phyloP scores from a whole-genome alignment of 2,113 vertebrate species.

The Proterorhinus semilunaris region DNA sequence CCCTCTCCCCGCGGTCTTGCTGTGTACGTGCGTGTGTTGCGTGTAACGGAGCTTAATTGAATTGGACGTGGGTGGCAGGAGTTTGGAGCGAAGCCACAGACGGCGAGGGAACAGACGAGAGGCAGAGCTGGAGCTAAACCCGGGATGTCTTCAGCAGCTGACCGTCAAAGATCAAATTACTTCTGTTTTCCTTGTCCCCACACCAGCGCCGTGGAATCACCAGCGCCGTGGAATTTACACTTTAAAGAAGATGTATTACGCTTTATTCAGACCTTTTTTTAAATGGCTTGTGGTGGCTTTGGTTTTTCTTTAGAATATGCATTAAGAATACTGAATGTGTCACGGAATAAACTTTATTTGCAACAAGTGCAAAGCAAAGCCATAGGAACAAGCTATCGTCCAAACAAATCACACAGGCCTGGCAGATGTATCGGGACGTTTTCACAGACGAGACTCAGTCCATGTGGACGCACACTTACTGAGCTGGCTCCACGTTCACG shows the following conservation, averaged over 20 bases:
- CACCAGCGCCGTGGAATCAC: conserved; percentile 4
- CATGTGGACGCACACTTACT: too few relatives aligned
- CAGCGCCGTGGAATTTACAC: conserved; percentile 1
- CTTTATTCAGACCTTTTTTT: background rate
- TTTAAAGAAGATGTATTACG: background rate
- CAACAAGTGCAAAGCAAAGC: too few relatives aligned
- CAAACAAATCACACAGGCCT: too few relatives aligned
- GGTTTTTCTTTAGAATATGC: background rate
- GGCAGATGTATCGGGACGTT: too few relatives aligned
- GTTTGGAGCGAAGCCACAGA: conserved; percentile 46
- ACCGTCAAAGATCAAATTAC: conserved; percentile 25
- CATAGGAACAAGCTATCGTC: too few relatives aligned
- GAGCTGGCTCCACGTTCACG: too few relatives aligned
- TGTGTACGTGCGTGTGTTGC: conserved; percentile 3
- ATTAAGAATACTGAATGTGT: too few relatives aligned
- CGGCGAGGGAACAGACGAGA: conserved; percentile 9
- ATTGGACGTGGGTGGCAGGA: conserved; percentile 45
- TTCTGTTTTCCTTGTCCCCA: background rate
- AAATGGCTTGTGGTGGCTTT: background rate
- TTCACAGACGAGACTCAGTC: too few relatives aligned
- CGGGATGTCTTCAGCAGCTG: conserved; percentile 10
- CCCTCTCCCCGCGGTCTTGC: background rate
- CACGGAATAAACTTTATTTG: too few relatives aligned
- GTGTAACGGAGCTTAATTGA: conserved; percentile 47
- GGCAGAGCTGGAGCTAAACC: background rate